phyloP scores from a whole-genome alignment of 2,113 vertebrate genomes.

The Chamaetylas fuelleborni region DNA sequence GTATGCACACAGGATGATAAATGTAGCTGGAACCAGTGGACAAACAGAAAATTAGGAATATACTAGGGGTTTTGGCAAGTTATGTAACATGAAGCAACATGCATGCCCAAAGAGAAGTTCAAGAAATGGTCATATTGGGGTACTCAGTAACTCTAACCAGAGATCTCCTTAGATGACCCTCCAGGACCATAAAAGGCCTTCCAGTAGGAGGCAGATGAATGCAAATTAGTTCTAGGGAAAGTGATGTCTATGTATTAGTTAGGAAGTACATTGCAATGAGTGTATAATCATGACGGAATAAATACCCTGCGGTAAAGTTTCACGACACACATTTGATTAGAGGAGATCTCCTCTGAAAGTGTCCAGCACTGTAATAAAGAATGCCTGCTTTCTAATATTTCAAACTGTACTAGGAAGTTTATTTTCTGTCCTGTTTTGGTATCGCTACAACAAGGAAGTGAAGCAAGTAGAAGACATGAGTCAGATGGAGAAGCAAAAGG shows the following conservation, averaged over 20 bases:
- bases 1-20: not conserved
- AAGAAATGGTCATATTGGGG: not conserved
- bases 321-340: not conserved
- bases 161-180: not conserved
- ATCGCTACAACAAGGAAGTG: not conserved
- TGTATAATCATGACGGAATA: not conserved
- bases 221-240: not conserved
- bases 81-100: not conserved
- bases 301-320: not conserved
- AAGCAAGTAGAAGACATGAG: not conserved
- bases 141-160: not conserved
- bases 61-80: not conserved
- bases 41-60: not conserved
- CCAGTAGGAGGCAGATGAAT: not conserved
- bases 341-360: not conserved
- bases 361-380: not conserved
- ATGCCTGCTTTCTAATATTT: not conserved
- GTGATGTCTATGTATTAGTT: not conserved
- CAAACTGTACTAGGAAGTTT: not conserved
- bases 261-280: not conserved
- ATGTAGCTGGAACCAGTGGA: not conserved
- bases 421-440: not conserved
- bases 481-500: not conserved
- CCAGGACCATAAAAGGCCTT: not conserved
- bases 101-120: not conserved